Base-by-base conservation (phyloP, 2,113 vertebrate species). In the Dasyornis broadbenti region DNA sequence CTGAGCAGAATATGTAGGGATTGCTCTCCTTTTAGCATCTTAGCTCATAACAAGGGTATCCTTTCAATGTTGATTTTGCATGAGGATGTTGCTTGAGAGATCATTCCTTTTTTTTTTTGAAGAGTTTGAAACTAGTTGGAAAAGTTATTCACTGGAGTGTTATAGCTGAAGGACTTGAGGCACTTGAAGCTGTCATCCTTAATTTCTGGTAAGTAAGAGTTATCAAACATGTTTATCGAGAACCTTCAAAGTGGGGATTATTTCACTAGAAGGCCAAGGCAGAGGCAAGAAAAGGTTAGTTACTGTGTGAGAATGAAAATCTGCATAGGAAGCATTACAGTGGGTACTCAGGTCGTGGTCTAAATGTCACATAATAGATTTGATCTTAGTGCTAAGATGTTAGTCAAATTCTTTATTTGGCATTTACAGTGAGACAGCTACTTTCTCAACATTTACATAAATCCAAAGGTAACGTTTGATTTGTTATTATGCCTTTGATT, bases 201-300 rank as follows among this genome's bases (percentile, higher is more conserved):
- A 49, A 76, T 77, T 92, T 81, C 39, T 57, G 9, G 15, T 52
- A 52, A 57, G 30, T 40, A 73, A 64, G 30, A 66, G 19, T 72
- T 84, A 39, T 54, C 33, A 44, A 44, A 44, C 1, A 0, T 13
- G 8, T 66, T 87, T 52, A 40, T 65, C 23, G 37, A 75, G 19
- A 57, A 9, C 15, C 15, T 44, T 50, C 31, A 57, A 71, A 66
- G 13, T 10, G 30, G 59, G 33, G 8, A 6, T 57, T 71, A 5
- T 57, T 39, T 18, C 15, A 24, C 42, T 26, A 40, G n/a, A 63
- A 27, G 14, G 28, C 22, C 0, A 0, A n/a, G 8, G 24, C 39
- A 80, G 35, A 40, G 16, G 53, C 28, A 61, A 44, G 13, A 50
- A 73, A 81, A 70, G 14, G 40, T 79, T 68, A 47, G 33, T 42